Conservation (phyloP, 1,140 invertebrate genomes). For the Sycobia sp. region DNA sequence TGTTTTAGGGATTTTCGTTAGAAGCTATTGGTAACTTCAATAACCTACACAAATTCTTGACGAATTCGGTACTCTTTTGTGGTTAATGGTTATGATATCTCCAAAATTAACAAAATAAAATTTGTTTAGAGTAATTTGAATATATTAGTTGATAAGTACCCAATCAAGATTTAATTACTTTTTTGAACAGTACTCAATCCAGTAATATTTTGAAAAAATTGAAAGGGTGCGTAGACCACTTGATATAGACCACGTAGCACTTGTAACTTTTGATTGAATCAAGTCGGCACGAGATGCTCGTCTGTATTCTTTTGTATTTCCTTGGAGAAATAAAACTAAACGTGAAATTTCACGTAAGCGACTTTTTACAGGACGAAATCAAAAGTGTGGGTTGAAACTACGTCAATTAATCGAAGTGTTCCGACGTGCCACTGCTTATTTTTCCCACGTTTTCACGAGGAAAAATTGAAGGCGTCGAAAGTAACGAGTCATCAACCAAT, state of each 20-base stretch:
- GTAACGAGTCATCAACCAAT: conserved; percentile 59
- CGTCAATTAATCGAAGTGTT: conserved; percentile 19
- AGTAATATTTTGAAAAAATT: conserved; percentile 14
- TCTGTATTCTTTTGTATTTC: conserved; percentile 35
- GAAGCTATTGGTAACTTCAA: conserved; percentile 8
- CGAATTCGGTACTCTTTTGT: conserved; percentile 4
- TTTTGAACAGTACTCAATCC: background rate
- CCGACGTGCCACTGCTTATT: conserved; percentile 22
- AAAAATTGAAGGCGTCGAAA: conserved; percentile 50
- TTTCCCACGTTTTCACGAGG: conserved; percentile 32
- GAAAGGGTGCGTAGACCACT: conserved; percentile 33
- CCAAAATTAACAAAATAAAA: conserved; percentile 13
- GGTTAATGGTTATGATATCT: background rate
- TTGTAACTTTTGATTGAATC: conserved; percentile 35
- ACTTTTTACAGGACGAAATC: conserved; percentile 33
- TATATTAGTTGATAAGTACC: background rate
- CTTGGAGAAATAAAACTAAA: conserved; percentile 22
- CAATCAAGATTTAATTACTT: background rate
- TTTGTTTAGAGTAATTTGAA: background rate
- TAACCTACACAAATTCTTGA: conserved; percentile 24
- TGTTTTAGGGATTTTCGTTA: conserved; percentile 16
- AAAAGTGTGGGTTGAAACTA: conserved; percentile 12
- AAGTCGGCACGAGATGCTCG: conserved; percentile 28
- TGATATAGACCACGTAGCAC: conserved; percentile 35
- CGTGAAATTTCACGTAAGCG: conserved; percentile 24